Conservation (phyloP, 2,113 vertebrate genomes). For the Pangasianodon gigas region DNA sequence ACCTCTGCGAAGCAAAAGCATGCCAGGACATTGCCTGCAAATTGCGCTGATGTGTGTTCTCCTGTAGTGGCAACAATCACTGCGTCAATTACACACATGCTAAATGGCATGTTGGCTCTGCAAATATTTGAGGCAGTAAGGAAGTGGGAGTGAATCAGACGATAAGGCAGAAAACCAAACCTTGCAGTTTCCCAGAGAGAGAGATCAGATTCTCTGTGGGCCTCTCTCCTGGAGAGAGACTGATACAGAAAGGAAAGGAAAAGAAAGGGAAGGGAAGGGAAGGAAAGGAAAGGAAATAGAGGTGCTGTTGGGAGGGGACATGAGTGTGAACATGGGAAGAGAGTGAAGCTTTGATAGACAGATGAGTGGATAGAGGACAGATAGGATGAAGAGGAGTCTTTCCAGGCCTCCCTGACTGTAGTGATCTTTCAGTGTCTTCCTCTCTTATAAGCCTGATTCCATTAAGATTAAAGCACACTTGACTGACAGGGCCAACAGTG, state of each 20-base stretch:
- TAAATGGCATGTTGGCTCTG: slow-evolving; percentile 53
- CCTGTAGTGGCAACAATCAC: slow-evolving; percentile 52
- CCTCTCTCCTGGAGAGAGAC: slow-evolving; percentile 65
- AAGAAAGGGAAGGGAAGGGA: not conserved
- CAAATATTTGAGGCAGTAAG: slow-evolving; percentile 51
- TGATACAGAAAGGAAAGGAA: not conserved
- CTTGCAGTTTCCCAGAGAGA: slow-evolving; percentile 48
- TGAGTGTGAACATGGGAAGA: slow-evolving; percentile 64
- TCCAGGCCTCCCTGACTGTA: slow-evolving; percentile 79
- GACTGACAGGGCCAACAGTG: slow-evolving; percentile 71
- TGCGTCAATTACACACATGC: slow-evolving; percentile 55
- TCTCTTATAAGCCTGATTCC: slow-evolving; percentile 83
- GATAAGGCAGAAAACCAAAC: slow-evolving; percentile 51
- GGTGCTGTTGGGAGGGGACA: not conserved
- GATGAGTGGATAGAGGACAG: slow-evolving; percentile 67
- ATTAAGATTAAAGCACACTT: slow-evolving; percentile 83
- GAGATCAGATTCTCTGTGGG: slow-evolving; percentile 58
- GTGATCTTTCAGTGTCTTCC: slow-evolving; percentile 86
- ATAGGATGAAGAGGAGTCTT: slow-evolving; percentile 76
- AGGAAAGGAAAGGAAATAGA: slow-evolving; percentile 2
- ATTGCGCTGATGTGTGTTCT: slow-evolving; percentile 45
- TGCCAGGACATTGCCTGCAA: slow-evolving; percentile 38
- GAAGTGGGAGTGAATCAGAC: slow-evolving; percentile 54
- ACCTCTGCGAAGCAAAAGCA: slow-evolving; percentile 12
- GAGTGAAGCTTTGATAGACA: slow-evolving; percentile 78